A percentile compares a stretch with the other conserved stretches of the same genome.
Conservation (phyloP, 2,888 invertebrate species). For the Drymonia ruficornis region DNA sequence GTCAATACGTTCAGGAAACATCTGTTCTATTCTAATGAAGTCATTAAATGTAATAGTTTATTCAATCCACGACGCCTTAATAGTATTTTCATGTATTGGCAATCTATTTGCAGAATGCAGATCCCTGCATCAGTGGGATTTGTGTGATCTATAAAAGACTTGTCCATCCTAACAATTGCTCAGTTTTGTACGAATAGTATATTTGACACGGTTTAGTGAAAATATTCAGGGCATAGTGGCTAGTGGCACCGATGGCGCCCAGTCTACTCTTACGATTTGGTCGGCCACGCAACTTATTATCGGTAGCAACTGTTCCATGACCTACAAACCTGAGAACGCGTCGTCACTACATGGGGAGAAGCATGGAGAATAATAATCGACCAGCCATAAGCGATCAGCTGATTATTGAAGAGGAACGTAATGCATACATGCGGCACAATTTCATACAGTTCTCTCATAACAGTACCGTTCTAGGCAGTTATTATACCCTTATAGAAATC, state of each 20-base stretch:
- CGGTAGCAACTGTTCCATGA: slow-evolving; percentile 68
- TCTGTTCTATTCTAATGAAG: neutral
- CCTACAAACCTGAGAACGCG: slow-evolving; percentile 67
- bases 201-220: slow-evolving; percentile 33
- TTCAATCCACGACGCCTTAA: neutral
- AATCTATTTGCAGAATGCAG: neutral
- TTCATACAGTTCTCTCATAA: too few species aligned
- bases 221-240: slow-evolving; percentile 54
- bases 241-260: slow-evolving; percentile 19
- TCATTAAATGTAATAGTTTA: neutral
- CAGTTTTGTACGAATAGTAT: slow-evolving; percentile 1
- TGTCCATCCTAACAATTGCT: slow-evolving; percentile 14
- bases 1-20: neutral
- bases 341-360: slow-evolving; percentile 47
- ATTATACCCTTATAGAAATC: too few species aligned
- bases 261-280: slow-evolving; percentile 57
- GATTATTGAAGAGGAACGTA: slow-evolving; percentile 19
- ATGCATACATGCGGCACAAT: slow-evolving; percentile 5
- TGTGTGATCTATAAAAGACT: neutral
- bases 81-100: neutral
- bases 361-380: slow-evolving; percentile 60
- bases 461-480: too few species aligned
- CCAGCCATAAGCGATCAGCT: slow-evolving; percentile 30
- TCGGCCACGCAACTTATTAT: slow-evolving; percentile 60
- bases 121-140: neutral